A percentile compares a stretch with the other conserved stretches of the same genome.
Conservation (phyloP, 64 coral and sea anemone species). For the Stylophora pistillata region DNA sequence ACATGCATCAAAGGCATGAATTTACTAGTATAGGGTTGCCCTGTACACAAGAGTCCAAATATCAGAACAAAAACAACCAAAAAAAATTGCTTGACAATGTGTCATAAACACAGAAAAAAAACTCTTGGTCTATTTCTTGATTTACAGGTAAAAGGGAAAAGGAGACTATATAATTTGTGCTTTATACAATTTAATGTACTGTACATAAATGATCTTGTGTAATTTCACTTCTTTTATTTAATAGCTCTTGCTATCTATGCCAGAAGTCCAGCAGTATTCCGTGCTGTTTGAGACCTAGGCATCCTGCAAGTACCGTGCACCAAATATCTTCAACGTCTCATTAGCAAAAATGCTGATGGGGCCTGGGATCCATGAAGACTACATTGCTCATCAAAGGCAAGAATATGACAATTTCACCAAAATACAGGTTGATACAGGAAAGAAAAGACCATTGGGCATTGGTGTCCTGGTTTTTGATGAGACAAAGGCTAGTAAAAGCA, state of each 20-base stretch:
- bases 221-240: neutral
- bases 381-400: constrained; percentile 2
- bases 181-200: neutral
- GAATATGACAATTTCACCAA: neutral
- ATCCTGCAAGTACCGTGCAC: constrained; percentile 10
- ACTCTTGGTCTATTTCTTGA: no score
- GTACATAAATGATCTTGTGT: neutral
- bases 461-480: constrained; percentile 19
- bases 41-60: no score
- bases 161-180: no score
- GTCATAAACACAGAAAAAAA: no score
- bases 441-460: constrained; percentile 25
- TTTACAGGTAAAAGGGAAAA: no score
- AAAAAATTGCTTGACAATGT: no score
- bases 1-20: neutral
- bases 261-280: constrained; percentile 13
- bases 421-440: neutral
- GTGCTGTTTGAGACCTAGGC: neutral
- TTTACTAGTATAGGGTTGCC: constrained; percentile 6
- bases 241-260: constrained; percentile 12
- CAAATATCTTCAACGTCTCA: neutral
- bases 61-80: no score
- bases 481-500: neutral
- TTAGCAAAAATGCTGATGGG: constrained; percentile 17
- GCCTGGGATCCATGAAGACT: neutral